Base-by-base conservation (phyloP, 2,888 invertebrate genomes). In the Tenthredo scrophulariae region DNA sequence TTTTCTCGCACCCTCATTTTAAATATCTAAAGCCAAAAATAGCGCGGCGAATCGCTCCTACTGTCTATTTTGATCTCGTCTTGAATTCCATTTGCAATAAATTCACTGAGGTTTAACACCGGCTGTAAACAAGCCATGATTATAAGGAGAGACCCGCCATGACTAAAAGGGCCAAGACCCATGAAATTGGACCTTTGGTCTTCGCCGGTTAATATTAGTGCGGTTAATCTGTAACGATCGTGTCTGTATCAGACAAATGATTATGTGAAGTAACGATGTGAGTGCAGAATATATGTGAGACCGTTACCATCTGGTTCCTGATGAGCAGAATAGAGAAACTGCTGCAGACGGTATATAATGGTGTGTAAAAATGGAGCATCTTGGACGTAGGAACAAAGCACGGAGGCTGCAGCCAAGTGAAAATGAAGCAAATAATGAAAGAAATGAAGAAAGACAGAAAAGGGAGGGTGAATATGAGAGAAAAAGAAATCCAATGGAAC, bases 401-500 rank as follows among this genome's bases (percentile, higher is more conserved):
- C 37, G 1, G 40, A 80, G 33, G 29, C 26, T n/a, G 40, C 43
- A 77, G 72, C 72, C 72, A 74, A 74, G 72, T 74, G 22, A 43
- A 74, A 74, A 74, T 22, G 13, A 74, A 43, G 54, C n/a, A 67
- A 62, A 67, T 43, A 46, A 26, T 18, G 67, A 40, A 46, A 46
- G n/a, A 67, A 67, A 70, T 26, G 29, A 13, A 82, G 43, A 82
- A 43, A 82, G 37, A n/a, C 40, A 67, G 65, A 26, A 65, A 65
- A 67, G 18, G 6, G 43, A 29, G 43, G 46, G 67, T 4, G 26
- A 80, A 50, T 13, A 15, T 33, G 13, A 67, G 22, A 83, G 65
- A 83, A 83, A 83, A 83, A 83, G 43, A 70, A 29, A 67, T 46
- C 70, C 22, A 33, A 83, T 33, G 84, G 65, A 77, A 84, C 74